Evolutionary conservation across 2,113 vertebrate genomes (phyloP).

Genomic region (Zingel zingel): DNA sequence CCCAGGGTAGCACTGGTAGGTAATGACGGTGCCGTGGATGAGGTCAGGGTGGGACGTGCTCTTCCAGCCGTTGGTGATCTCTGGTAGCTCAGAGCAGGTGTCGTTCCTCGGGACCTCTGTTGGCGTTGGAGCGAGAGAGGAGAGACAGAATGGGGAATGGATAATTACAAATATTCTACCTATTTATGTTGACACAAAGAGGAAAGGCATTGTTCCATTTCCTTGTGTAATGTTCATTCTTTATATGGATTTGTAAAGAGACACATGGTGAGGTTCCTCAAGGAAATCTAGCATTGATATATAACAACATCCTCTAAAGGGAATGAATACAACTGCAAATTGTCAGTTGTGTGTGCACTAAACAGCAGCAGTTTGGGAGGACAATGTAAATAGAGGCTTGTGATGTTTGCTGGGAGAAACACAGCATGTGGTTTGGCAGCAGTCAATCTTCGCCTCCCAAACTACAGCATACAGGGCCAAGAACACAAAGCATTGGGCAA

Average conservation of each 20-base stretch:
- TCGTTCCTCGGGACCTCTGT: conserved; percentile 96
- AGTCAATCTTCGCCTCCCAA: conserved; percentile 64
- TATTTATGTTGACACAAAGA: neutral
- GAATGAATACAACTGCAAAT: conserved; percentile 16
- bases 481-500: conserved; percentile 57
- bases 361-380: conserved; percentile 44
- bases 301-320: conserved; percentile 22
- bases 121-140: neutral
- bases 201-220: neutral
- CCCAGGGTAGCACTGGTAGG: conserved; percentile 97
- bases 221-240: conserved; percentile 3
- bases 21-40: conserved; percentile 94
- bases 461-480: conserved; percentile 54
- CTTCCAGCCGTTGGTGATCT: conserved; percentile 97
- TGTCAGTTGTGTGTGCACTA: conserved; percentile 33
- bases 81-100: conserved; percentile 95
- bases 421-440: conserved; percentile 62
- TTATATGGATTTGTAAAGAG: conserved; percentile 5
- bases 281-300: conserved; percentile 35
- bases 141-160: neutral
- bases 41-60: conserved; percentile 94
- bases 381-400: conserved; percentile 71
- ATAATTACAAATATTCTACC: neutral
- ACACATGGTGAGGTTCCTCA: conserved; percentile 4
- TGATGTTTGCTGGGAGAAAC: conserved; percentile 63